Base-by-base conservation (phyloP, 2,888 invertebrate species). In the Pyrrhia umbra region DNA sequence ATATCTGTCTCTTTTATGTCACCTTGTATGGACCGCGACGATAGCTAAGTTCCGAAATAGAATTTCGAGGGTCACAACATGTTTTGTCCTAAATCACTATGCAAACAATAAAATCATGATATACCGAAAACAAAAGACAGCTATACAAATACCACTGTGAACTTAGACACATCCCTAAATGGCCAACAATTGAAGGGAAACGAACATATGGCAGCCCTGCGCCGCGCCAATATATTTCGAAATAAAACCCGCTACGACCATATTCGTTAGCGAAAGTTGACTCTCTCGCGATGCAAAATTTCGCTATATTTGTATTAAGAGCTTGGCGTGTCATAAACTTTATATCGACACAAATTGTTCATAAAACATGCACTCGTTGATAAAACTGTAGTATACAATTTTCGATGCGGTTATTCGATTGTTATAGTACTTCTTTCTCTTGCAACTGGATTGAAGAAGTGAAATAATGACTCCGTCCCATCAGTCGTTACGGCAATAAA, bases 201-300 rank as follows among this genome's bases (percentile, higher is more conserved):
- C 73, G 46, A 73, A 51, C 79, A 78, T 72, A 68, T 75, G 76
- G 79, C 76, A 76, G 74, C 82, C 80, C 81, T 82, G 63, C 55
- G 25, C 57, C 62, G 54, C 60, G 52, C 71, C 68, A 56, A 71
- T 73, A 74, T 69, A 80, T 90, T 86, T 85, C 83, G 87, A 88
- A 89, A 89, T 81, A 71, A 73, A 80, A 89, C 90, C 81, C 80
- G 86, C 77, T 78, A 77, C 81, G 57, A 68, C 93, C 92, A 88
- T 92, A 91, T 92, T 86, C 73, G 91, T 85, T 77, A 80, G 90
- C 88, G 93, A 93, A 93, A 93, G 93, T 91, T 87, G 90, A 79
- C 81, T 85, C 79, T 83, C 68, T 68, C 78, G 68, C 84, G 83
- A 85, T 78, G 86, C 83, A 81, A 88, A 87, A 87, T 87, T 89